Evolutionary conservation across 2,888 invertebrate genomes (phyloP).

Genomic region (Eupithecia abbreviata): DNA sequence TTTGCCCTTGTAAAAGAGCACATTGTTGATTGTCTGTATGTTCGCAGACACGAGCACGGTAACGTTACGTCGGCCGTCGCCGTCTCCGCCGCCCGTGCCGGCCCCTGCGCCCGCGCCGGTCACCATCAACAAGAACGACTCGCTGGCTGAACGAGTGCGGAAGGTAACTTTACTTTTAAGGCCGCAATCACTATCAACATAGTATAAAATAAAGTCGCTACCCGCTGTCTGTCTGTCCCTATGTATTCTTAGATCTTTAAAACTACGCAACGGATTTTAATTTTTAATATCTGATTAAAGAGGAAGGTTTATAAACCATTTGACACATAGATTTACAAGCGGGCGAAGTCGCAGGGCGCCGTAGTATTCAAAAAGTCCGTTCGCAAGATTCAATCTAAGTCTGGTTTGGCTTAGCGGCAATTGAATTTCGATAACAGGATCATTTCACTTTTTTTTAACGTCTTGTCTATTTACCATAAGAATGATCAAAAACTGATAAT

Average conservation of each 20-base stretch:
- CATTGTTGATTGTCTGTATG: not conserved
- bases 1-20: not conserved
- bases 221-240: too few species aligned
- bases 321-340: too few species aligned
- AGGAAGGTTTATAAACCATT: too few species aligned
- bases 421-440: not conserved
- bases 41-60: slow-evolving; percentile 59
- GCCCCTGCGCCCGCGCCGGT: slow-evolving; percentile 73
- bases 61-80: slow-evolving; percentile 79
- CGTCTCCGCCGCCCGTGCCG: slow-evolving; percentile 76
- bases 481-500: not conserved
- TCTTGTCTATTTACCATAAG: not conserved
- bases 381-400: too few species aligned
- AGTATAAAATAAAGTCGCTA: too few species aligned
- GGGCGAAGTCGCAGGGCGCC: too few species aligned
- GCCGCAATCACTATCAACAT: too few species aligned
- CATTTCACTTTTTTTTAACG: not conserved
- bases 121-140: slow-evolving; percentile 87
- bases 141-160: slow-evolving; percentile 87
- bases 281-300: too few species aligned
- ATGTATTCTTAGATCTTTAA: too few species aligned
- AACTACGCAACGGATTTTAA: too few species aligned
- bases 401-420: too few species aligned
- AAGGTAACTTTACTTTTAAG: slow-evolving; percentile 66
- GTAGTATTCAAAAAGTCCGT: not conserved